These are phyloP conservation scores for Neocrepidodera transversa DNA, from an alignment of 2,888 invertebrate genomes.

Conservation along the genomic window DNA sequence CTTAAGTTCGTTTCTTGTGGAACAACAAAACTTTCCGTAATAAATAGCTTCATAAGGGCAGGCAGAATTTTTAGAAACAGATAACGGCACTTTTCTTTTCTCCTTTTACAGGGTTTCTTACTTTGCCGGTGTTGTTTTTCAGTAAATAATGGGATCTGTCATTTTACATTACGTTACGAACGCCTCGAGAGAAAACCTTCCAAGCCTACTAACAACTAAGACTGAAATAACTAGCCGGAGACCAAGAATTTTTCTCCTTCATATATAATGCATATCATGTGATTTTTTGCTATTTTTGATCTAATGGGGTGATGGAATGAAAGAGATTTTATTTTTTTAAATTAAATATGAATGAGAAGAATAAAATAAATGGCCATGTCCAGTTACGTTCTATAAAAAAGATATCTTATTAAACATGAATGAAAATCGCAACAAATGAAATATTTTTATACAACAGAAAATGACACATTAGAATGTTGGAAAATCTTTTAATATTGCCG, in stretches of 20 bases:
- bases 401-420: too few species aligned
- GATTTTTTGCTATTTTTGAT: slow-evolving; percentile 33
- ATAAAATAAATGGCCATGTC: too few species aligned
- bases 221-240: slow-evolving; percentile 42
- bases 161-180: slow-evolving; percentile 60
- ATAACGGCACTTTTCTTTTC: slow-evolving; percentile 55
- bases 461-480: too few species aligned
- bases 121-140: slow-evolving; percentile 60
- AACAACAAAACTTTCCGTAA: slow-evolving; percentile 42
- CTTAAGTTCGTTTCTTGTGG: slow-evolving; percentile 7
- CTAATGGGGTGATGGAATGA: slow-evolving; percentile 26
- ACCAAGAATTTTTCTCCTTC: slow-evolving; percentile 35
- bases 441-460: too few species aligned
- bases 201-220: slow-evolving; percentile 42
- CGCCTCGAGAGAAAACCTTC: slow-evolving; percentile 52
- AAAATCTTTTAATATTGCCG: too few species aligned
- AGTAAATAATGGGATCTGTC: slow-evolving; percentile 63
- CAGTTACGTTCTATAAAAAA: too few species aligned
- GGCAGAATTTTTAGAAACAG: slow-evolving; percentile 51
- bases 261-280: slow-evolving; percentile 37
- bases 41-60: slow-evolving; percentile 50
- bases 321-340: too few species aligned
- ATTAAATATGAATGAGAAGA: too few species aligned
- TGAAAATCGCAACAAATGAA: too few species aligned
- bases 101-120: slow-evolving; percentile 59